These are phyloP conservation scores for Lagocephalus sceleratus DNA, from an alignment of 2,797 vertebrate genomes.

Conservation along the genomic window DNA sequence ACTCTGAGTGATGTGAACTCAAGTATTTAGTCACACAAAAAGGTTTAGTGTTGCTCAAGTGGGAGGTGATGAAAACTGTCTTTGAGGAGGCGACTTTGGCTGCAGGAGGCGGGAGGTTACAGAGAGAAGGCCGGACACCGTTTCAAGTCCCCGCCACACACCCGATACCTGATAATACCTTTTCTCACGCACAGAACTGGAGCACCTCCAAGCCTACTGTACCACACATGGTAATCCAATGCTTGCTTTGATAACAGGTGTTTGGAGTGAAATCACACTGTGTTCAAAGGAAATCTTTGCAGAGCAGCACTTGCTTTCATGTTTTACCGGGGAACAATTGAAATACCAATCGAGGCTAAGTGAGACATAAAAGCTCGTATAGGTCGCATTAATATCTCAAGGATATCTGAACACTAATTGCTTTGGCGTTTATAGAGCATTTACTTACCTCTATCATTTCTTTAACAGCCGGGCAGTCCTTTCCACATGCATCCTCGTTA, in stretches of 20 bases:
- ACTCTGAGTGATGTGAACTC: conserved; percentile 54
- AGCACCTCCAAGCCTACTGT: conserved; percentile 25
- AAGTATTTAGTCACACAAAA: conserved; percentile 68
- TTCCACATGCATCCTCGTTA: conserved; percentile 8
- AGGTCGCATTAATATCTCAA: conserved; percentile 7
- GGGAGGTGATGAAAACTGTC: conserved; percentile 65
- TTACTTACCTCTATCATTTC: conserved; percentile 7
- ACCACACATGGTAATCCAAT: conserved; percentile 9
- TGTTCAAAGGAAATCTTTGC: conserved; percentile 41
- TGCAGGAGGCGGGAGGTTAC: conserved; percentile 46
- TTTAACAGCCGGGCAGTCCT: neutral
- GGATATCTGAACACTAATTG: conserved; percentile 11
- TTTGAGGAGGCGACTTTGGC: conserved; percentile 37
- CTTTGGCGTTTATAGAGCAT: conserved; percentile 13
- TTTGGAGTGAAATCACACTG: conserved; percentile 34
- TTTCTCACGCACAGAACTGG: conserved; percentile 36
- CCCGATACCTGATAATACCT: conserved; percentile 48
- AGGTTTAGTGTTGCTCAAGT: conserved; percentile 62
- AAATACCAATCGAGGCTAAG: conserved; percentile 53
- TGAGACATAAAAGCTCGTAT: conserved; percentile 44
- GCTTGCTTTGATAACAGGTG: conserved; percentile 43
- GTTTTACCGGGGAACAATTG: conserved; percentile 24
- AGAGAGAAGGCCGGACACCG: conserved; percentile 35
- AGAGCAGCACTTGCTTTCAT: conserved; percentile 31
- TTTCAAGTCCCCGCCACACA: conserved; percentile 62